Base-by-base conservation (phyloP, 2,888 invertebrate genomes). In the Cheilosia variabilis region DNA sequence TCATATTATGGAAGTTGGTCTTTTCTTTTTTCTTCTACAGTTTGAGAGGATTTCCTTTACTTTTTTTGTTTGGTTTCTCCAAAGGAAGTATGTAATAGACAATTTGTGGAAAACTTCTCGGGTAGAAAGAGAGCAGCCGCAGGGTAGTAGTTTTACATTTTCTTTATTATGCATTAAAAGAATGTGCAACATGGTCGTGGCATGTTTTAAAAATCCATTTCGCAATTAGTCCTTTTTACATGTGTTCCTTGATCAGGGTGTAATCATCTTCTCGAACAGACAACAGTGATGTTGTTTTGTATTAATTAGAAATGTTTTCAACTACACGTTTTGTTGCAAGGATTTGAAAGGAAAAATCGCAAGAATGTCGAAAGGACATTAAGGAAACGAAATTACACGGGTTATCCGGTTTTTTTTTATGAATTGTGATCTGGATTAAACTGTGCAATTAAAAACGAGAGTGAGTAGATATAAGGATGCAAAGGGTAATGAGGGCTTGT, bases 61-160 rank as follows among this genome's bases (percentile, higher is more conserved):
- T 24, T 24, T 24, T 24, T 24, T 24, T 24, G 2, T 4, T 9
- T 37, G 10, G 7, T 45, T 22, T 43, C 47, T 52, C 41, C 7
- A n/a, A 78, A 27, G 45, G 45, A 22, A 53, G 68, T 52, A 31
- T 31, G n/a, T n/a, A 22, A 31, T 7, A 41, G 24, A 47, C 52
- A 52, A 63, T 73, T 69, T 53, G 31, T 60, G n/a, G 65, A 41
- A 79, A 84, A 75, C 52, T 80, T 79, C 65, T 75, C 65, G 63
- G 37, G 37, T 65, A 63, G 71, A 79, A 72, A 17, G 22, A 57
- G 15, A n/a, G 4, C 34, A 37, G 75, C 80, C 79, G 47, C 37
- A 60, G 79, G 84, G 55, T n/a, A 24, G 55, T 71, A 84, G 84
- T 84, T 84, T 75, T 65, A 75, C 84, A 84, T 80, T 65, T 53